Base-by-base conservation (phyloP, 2,888 invertebrate species). In the Rhabditophanes sp. region DNA sequence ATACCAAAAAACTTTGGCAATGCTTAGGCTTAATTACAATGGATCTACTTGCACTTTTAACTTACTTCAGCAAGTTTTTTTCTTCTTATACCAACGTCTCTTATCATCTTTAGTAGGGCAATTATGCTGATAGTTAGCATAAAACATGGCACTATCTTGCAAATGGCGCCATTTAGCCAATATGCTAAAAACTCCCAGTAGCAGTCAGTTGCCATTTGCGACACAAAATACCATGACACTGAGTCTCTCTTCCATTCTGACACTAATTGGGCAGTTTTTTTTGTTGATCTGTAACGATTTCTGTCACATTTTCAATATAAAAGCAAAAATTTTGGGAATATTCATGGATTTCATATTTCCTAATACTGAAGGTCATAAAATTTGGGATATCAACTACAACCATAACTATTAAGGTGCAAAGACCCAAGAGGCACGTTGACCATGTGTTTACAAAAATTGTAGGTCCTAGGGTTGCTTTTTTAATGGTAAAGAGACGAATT, bases 401-500 rank as follows among this genome's bases (percentile, higher is more conserved):
- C 35, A 58, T 53, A 7, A 54, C 35, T 5, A 43, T 22, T 11
- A 49, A 42, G 26, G 14, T 32, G 11, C 47, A 27, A 14, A 52
- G 24, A 2, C 54, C 48, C 9, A 62, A 44, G 2, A 48, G 8
- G 12, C 45, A 44, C 2, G 56, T 60, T 17, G 41, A 43, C 7
- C 36, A 25, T 16, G 33, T 34, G 12, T 45, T 33, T 8, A 51
- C 43, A 7, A 38, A 38, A 18, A 47, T 51, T 5, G 56, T 51
- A 2, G 51, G 56, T 2, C 46, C 52, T 9, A 44, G 44, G 4
- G 61, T 61, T 3, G 61, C 61, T 17, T 56, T 31, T 32, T 56
- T 39, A 28, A 70, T 68, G 44, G 66, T 69, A n/a, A 69, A 52
- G 39, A 68, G 69, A 7, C 70, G 64, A 41, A 70, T 69, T 39